Percentiles rank a stretch among this genome's conserved stretches.
phyloP scores from a whole-genome alignment of 2,797 vertebrate species.

The Brotula barbata region DNA sequence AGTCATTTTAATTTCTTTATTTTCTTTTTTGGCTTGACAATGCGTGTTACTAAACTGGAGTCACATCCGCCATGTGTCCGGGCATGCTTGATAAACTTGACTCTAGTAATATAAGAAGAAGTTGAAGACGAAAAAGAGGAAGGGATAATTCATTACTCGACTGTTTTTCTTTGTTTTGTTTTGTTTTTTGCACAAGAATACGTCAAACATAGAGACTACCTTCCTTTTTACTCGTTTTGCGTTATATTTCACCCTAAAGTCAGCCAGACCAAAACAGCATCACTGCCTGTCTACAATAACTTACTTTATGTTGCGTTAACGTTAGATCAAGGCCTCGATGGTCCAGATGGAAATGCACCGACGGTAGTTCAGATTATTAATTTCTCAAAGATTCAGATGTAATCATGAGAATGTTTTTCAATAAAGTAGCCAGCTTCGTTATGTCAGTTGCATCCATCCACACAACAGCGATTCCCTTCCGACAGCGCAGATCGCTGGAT shows the following conservation, averaged over 20 bases:
- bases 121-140: too few relatives aligned
- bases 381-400: neutral
- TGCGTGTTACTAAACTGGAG: too few relatives aligned
- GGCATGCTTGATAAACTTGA: too few relatives aligned
- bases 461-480: neutral
- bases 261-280: neutral
- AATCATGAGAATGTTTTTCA: slow-evolving; percentile 3
- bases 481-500: neutral
- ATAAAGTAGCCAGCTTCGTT: slow-evolving; percentile 40
- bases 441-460: neutral
- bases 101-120: too few relatives aligned
- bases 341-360: neutral
- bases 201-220: neutral
- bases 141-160: too few relatives aligned
- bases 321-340: neutral
- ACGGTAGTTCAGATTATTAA: neutral
- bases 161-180: too few relatives aligned
- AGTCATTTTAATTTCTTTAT: too few relatives aligned
- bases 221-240: neutral
- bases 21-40: too few relatives aligned
- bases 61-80: too few relatives aligned
- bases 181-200: too few relatives aligned
- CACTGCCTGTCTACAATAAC: neutral
- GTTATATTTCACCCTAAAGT: neutral
- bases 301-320: slow-evolving; percentile 43